Conservation (phyloP, 2,797 vertebrate species). For the Notolabrus celidotus region DNA sequence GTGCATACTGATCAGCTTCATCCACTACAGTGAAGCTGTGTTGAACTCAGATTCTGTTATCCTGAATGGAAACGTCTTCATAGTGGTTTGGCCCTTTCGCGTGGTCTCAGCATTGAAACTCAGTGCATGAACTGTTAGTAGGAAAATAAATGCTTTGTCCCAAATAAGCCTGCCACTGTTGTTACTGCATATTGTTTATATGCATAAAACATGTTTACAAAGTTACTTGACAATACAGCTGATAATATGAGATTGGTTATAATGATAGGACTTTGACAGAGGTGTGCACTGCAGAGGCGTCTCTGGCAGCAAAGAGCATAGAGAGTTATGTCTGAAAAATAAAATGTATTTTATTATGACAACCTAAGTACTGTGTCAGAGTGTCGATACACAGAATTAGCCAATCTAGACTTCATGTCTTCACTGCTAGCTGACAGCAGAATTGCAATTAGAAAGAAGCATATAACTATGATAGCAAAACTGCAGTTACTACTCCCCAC, state of each 20-base stretch:
- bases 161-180: constrained; percentile 53
- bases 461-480: constrained; percentile 7
- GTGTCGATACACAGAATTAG: constrained; percentile 3
- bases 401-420: background rate
- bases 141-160: constrained; percentile 77
- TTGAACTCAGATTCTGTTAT: constrained; percentile 35
- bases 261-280: constrained; percentile 29
- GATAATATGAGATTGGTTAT: constrained; percentile 44
- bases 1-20: constrained; percentile 58
- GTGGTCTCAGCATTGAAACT: constrained; percentile 67
- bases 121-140: constrained; percentile 71
- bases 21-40: constrained; percentile 36
- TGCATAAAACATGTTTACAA: constrained; percentile 66
- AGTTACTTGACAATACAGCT: constrained; percentile 47
- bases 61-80: constrained; percentile 45
- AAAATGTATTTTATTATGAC: constrained; percentile 7
- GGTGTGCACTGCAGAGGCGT: constrained; percentile 33
- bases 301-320: constrained; percentile 30
- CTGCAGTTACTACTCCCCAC: constrained; percentile 1
- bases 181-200: constrained; percentile 70
- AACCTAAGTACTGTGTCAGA: constrained; percentile 21
- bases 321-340: constrained; percentile 21
- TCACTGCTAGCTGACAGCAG: background rate
- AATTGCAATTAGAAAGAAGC: background rate
- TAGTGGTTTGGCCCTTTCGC: constrained; percentile 72